phyloP scores from a whole-genome alignment of 2,797 vertebrate species.

The Taenioides sp. region DNA sequence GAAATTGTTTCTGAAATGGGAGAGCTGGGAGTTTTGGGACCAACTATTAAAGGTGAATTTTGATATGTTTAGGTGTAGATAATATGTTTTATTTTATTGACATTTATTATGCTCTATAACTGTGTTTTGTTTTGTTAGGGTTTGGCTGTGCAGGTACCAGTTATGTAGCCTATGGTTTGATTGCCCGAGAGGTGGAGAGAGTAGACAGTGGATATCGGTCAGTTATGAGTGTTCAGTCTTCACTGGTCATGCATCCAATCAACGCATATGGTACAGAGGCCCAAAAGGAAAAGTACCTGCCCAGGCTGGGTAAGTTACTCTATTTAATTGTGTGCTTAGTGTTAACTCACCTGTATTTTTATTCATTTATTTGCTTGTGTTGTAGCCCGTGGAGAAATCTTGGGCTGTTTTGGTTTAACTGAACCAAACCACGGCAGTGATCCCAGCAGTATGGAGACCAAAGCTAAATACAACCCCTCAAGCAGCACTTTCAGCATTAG shows the following conservation, averaged over 20 bases:
- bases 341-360: background rate
- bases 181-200: constrained; percentile 87
- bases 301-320: constrained; percentile 78
- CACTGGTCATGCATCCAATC: constrained; percentile 90
- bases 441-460: constrained; percentile 86
- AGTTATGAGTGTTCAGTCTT: constrained; percentile 90
- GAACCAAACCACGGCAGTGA: constrained; percentile 92
- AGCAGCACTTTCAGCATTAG: constrained; percentile 82
- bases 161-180: constrained; percentile 87
- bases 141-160: constrained; percentile 88
- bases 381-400: constrained; percentile 83
- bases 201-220: constrained; percentile 92
- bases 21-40: constrained; percentile 82
- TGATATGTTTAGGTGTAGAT: background rate
- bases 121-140: constrained; percentile 65
- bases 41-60: constrained; percentile 84
- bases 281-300: constrained; percentile 86
- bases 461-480: constrained; percentile 80
- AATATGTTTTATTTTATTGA: background rate
- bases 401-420: constrained; percentile 90
- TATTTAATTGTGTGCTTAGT: background rate
- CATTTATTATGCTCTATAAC: background rate
- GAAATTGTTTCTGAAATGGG: constrained; percentile 87
- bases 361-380: background rate
- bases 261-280: constrained; percentile 83